These are phyloP conservation scores for Mormyrops attenuatus DNA, from an alignment of 2,797 vertebrate species.

Conservation along the genomic window DNA sequence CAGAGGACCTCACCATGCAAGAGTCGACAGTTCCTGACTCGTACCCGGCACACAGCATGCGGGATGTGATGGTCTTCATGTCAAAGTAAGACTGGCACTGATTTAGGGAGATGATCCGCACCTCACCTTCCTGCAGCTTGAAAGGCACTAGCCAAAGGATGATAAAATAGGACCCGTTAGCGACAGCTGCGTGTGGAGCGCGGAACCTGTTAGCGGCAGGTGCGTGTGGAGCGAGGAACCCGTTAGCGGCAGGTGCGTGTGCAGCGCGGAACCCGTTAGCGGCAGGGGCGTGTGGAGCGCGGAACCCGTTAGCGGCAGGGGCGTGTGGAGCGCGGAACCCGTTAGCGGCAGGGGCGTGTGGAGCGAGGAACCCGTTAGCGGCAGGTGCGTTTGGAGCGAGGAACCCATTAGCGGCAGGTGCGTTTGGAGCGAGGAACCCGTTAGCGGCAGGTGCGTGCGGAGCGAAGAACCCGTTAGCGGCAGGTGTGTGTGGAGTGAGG, in stretches of 20 bases:
- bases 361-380: neutral
- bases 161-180: neutral
- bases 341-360: too few relatives aligned
- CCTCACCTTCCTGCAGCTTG: conserved; percentile 91
- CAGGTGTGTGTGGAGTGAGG: accelerated
- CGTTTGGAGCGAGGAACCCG: neutral
- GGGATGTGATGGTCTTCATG: conserved; percentile 88
- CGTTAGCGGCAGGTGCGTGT: neutral
- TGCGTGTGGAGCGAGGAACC: neutral
- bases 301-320: neutral
- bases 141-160: conserved; percentile 74
- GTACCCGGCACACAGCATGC: conserved; percentile 91
- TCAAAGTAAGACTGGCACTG: conserved; percentile 90
- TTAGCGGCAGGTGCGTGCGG: neutral
- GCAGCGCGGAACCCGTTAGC: neutral
- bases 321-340: neutral
- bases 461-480: neutral
- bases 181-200: neutral
- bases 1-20: conserved; percentile 75
- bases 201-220: neutral
- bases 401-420: neutral
- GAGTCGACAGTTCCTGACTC: conserved; percentile 90
- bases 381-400: neutral
- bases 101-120: conserved; percentile 82
- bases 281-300: neutral